Conservation (phyloP, 2,888 invertebrate species). For the Orthosia incerta region DNA sequence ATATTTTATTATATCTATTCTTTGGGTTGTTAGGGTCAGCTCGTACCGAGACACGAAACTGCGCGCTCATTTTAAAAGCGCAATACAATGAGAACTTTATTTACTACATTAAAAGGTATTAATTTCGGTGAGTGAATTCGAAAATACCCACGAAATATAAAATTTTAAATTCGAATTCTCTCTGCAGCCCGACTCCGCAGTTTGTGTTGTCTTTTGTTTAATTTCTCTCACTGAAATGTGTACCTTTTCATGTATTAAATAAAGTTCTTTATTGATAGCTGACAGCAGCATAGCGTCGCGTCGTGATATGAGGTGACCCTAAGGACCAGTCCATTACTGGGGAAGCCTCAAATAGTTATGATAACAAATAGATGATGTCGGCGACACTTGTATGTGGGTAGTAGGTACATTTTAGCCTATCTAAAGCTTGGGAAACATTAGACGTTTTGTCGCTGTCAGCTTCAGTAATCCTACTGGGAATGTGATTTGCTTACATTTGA, state of each 20-base stretch:
- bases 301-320: neutral
- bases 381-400: neutral
- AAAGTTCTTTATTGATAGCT: too few species aligned
- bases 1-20: constrained; percentile 13
- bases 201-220: too few species aligned
- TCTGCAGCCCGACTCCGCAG: too few species aligned
- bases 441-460: neutral
- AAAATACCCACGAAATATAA: too few species aligned
- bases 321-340: constrained; percentile 23
- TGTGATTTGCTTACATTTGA: neutral
- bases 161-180: too few species aligned
- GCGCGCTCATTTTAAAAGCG: too few species aligned
- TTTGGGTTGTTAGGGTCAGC: neutral
- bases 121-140: neutral
- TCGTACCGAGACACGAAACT: neutral
- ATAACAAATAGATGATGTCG: constrained; percentile 30
- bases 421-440: neutral
- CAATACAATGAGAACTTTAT: neutral
- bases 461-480: constrained; percentile 3
- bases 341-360: constrained; percentile 19
- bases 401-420: constrained; percentile 12
- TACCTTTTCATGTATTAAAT: too few species aligned
- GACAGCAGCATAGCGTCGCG: neutral
- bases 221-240: too few species aligned
- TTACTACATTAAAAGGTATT: neutral